phyloP scores from a whole-genome alignment of 2,797 vertebrate species.

The Thunnus albacares region DNA sequence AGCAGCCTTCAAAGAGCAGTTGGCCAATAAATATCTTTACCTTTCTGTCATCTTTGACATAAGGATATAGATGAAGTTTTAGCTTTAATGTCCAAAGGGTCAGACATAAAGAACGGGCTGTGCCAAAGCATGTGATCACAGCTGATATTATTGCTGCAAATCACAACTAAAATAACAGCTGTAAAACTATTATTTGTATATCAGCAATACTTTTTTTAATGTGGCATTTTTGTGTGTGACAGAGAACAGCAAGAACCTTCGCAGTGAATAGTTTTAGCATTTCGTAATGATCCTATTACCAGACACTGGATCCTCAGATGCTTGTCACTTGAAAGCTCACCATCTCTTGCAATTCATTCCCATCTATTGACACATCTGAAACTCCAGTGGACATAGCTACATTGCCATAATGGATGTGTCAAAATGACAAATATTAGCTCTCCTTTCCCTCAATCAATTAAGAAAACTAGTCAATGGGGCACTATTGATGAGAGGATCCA shows the following conservation, averaged over 20 bases:
- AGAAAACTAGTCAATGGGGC: slow-evolving; percentile 74
- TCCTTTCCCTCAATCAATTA: slow-evolving; percentile 73
- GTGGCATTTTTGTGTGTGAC: not conserved
- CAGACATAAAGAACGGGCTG: not conserved
- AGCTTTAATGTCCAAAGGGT: not conserved
- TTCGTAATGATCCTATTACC: slow-evolving; percentile 34
- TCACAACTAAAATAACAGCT: not conserved
- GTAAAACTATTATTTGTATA: not conserved
- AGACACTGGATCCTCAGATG: slow-evolving; percentile 52
- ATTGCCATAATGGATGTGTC: slow-evolving; percentile 76
- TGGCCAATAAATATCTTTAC: slow-evolving; percentile 47
- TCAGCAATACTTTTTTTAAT: not conserved
- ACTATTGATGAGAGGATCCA: slow-evolving; percentile 57
- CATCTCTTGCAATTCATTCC: slow-evolving; percentile 74
- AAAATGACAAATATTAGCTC: slow-evolving; percentile 82
- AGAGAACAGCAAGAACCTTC: not conserved
- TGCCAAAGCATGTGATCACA: not conserved
- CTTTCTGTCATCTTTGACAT: slow-evolving; percentile 26
- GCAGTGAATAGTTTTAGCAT: slow-evolving; percentile 18
- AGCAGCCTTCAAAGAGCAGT: slow-evolving; percentile 21
- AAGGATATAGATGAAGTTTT: slow-evolving; percentile 15
- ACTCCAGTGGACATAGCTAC: slow-evolving; percentile 74
- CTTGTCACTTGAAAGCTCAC: slow-evolving; percentile 67
- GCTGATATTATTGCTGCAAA: not conserved
- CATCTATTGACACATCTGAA: slow-evolving; percentile 80